A percentile compares a stretch with the other conserved stretches of the same genome.
Evolutionary conservation across 2,113 vertebrate genomes (phyloP).

Genomic region (Noturus placidus): DNA sequence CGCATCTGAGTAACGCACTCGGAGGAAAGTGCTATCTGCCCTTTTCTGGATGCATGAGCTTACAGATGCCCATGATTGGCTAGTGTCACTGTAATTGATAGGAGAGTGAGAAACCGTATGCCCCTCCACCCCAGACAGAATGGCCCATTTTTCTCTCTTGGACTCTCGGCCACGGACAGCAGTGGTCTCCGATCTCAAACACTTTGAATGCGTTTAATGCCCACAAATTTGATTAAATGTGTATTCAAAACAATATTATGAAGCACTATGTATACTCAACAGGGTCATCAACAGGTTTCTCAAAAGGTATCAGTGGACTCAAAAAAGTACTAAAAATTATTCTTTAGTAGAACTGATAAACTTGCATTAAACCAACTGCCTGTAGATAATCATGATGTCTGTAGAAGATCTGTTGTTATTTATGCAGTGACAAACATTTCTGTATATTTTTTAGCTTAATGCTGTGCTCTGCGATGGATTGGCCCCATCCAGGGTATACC

Average conservation of each 20-base stretch:
- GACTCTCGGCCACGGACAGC: not conserved
- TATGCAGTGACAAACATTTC: not conserved
- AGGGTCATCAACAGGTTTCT: not conserved
- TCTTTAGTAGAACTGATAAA: not conserved
- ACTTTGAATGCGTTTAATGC: not conserved
- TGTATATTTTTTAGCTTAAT: not conserved
- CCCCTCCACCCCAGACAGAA: not conserved
- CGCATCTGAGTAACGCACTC: not conserved
- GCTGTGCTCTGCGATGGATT: too few relatives aligned
- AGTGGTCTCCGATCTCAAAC: not conserved
- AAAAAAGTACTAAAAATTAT: not conserved
- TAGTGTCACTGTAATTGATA: not conserved
- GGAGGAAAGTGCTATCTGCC: not conserved
- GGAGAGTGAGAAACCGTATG: not conserved
- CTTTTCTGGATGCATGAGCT: not conserved
- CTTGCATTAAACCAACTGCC: not conserved
- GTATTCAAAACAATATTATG: not conserved
- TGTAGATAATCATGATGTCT: not conserved
- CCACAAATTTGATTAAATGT: not conserved
- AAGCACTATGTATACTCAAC: not conserved
- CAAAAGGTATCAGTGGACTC: not conserved
- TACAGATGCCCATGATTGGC: not conserved
- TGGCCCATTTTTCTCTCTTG: not conserved
- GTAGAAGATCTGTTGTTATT: not conserved
- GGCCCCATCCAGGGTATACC: too few relatives aligned